Evolutionary conservation across 64 coral and sea anemone genomes (phyloP).

Genomic region (Catalaphyllia jardinei): DNA sequence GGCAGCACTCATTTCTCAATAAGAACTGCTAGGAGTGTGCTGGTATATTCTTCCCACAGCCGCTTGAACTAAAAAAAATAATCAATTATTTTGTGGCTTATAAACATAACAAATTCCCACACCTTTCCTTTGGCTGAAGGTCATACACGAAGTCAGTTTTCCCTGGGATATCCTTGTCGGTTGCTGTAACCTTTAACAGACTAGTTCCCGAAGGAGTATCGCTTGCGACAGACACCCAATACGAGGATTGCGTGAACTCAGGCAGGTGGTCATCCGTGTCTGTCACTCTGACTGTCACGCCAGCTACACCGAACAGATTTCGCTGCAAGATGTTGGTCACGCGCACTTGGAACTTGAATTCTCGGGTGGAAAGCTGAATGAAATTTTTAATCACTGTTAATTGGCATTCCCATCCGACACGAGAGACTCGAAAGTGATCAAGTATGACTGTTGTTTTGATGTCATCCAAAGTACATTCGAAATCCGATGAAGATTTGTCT

Average conservation of each 20-base stretch:
- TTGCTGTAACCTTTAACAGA: constrained; percentile 45
- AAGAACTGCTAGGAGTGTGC: too few species aligned
- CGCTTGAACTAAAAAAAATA: too few species aligned
- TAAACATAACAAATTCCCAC: too few species aligned
- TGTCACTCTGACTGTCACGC: constrained; percentile 52
- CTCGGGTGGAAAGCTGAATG: not conserved
- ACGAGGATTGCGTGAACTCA: constrained; percentile 61
- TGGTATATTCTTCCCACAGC: too few species aligned
- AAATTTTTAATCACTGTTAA: constrained; percentile 51
- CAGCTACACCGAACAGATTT: constrained; percentile 33
- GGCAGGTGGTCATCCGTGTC: constrained; percentile 68
- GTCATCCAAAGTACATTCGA: constrained; percentile 69
- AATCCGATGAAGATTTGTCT: constrained; percentile 31
- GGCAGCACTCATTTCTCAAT: too few species aligned
- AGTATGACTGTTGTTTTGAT: constrained; percentile 53
- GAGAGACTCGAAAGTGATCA: constrained; percentile 61
- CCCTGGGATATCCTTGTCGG: constrained; percentile 53
- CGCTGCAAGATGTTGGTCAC: constrained; percentile 55
- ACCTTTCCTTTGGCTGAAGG: not conserved
- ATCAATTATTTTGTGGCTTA: too few species aligned
- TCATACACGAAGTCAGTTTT: constrained; percentile 39
- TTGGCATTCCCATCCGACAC: constrained; percentile 61
- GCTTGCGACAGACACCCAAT: constrained; percentile 70
- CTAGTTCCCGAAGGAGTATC: constrained; percentile 27
- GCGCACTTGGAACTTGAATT: constrained; percentile 70